Percentiles rank a stretch among this genome's conserved stretches.
Conservation (phyloP, 2,113 vertebrate genomes). For the Gopherus evgoodei region DNA sequence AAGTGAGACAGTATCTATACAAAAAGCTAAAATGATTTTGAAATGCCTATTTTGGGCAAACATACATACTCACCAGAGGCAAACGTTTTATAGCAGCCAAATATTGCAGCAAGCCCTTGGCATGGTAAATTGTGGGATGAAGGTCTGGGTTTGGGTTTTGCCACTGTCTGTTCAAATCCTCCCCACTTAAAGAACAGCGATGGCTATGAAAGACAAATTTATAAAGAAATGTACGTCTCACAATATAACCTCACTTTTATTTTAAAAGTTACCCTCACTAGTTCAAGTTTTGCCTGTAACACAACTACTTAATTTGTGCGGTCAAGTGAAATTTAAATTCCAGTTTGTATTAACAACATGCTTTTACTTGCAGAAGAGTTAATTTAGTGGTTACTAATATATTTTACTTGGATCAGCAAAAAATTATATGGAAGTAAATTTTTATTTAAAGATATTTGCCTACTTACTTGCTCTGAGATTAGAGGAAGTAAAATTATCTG, state of each 20-base stretch:
- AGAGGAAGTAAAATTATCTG: background rate
- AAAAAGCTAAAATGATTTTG: slow-evolving; percentile 24
- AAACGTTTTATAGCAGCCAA: slow-evolving; percentile 91
- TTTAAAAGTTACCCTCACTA: slow-evolving; percentile 27
- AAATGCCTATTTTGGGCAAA: background rate
- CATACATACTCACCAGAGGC: slow-evolving; percentile 87
- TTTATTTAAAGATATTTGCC: background rate
- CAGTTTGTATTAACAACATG: background rate
- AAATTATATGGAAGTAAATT: background rate
- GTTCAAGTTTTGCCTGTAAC: slow-evolving; percentile 12
- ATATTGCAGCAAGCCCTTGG: slow-evolving; percentile 97
- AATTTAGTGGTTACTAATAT: background rate
- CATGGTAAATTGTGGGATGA: slow-evolving; percentile 97
- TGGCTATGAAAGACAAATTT: slow-evolving; percentile 82
- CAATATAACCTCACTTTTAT: background rate
- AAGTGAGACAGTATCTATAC: background rate
- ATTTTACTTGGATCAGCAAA: background rate
- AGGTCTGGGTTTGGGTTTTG: slow-evolving; percentile 93
- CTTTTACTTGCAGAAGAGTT: background rate
- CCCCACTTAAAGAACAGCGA: slow-evolving; percentile 98
- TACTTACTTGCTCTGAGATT: background rate
- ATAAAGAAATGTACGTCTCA: slow-evolving; percentile 35
- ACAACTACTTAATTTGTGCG: slow-evolving; percentile 29
- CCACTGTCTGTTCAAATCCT: slow-evolving; percentile 99
- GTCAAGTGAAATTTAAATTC: slow-evolving; percentile 30